Percentiles rank a stretch among this genome's conserved stretches.
These are phyloP conservation scores for Platygyra sinensis DNA, from an alignment of 64 coral and sea anemone genomes.

Conservation along the genomic window DNA sequence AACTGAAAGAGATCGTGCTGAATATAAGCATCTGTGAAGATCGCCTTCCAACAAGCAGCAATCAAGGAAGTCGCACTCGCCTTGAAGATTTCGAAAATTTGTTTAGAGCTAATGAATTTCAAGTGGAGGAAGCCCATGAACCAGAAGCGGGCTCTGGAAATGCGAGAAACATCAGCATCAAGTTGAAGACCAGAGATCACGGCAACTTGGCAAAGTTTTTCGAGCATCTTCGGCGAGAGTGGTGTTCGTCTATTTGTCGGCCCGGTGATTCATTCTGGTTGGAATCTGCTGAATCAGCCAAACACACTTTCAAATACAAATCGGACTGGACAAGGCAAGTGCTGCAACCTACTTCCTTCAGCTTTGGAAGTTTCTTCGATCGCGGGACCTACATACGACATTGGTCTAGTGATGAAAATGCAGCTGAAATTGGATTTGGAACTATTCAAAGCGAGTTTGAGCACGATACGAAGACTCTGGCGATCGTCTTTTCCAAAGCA, in stretches of 20 bases:
- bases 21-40: background rate
- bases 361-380: constrained; percentile 69
- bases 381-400: constrained; percentile 70
- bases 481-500: constrained; percentile 22
- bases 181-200: background rate
- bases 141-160: background rate
- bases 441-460: constrained; percentile 50
- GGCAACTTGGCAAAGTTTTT: constrained; percentile 35
- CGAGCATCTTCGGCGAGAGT: constrained; percentile 49
- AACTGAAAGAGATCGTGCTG: background rate
- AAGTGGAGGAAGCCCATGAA: background rate
- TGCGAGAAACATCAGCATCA: constrained; percentile 6
- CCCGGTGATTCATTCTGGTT: constrained; percentile 61
- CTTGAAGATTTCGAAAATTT: background rate
- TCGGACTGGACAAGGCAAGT: constrained; percentile 34
- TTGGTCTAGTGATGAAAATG: constrained; percentile 47
- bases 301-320: constrained; percentile 48
- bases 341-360: constrained; percentile 38
- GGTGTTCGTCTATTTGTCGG: constrained; percentile 46
- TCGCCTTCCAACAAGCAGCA: background rate
- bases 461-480: constrained; percentile 51
- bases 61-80: background rate
- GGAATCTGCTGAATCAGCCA: constrained; percentile 47
- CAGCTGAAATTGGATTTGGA: background rate
- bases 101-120: background rate